Conservation (phyloP, 2,888 invertebrate species). For the Siphonodentalium dalli region DNA sequence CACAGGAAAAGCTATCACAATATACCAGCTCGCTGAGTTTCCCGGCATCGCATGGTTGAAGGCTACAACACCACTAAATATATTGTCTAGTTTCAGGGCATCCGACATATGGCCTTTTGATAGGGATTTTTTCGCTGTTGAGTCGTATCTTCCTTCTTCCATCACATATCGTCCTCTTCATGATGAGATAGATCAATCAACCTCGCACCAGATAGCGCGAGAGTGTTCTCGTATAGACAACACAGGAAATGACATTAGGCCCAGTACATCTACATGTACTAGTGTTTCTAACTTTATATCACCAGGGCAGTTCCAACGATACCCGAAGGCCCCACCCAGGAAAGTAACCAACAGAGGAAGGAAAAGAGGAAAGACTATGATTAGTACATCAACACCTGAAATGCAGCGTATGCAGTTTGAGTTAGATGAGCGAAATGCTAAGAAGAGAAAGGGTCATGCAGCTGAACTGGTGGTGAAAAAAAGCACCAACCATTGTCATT, state of each 20-base stretch:
- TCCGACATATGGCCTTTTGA: slow-evolving; percentile 16
- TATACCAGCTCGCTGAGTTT: slow-evolving; percentile 10
- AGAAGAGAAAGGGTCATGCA: too few relatives aligned
- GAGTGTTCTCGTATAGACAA: too few relatives aligned
- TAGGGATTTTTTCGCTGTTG: slow-evolving; percentile 3
- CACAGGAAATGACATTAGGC: too few relatives aligned
- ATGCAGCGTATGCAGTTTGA: too few relatives aligned
- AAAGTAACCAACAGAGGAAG: background rate
- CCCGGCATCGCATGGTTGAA: slow-evolving; percentile 9
- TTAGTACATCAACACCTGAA: too few relatives aligned
- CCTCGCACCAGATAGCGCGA: too few relatives aligned
- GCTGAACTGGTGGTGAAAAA: too few relatives aligned
- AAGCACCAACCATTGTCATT: too few relatives aligned
- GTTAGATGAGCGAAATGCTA: too few relatives aligned
- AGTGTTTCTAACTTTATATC: background rate
- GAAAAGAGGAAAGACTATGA: background rate
- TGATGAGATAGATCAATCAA: too few relatives aligned
- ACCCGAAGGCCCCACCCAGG: background rate
- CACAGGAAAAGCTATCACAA: slow-evolving; percentile 15
- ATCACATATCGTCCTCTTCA: slow-evolving; percentile 6
- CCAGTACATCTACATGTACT: background rate
- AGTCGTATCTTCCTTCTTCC: slow-evolving; percentile 7
- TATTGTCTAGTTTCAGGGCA: background rate
- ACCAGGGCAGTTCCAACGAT: background rate
- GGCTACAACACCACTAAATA: slow-evolving; percentile 8